Conservation (phyloP, 2,797 vertebrate species). For the Rhabdomys pumilio region DNA sequence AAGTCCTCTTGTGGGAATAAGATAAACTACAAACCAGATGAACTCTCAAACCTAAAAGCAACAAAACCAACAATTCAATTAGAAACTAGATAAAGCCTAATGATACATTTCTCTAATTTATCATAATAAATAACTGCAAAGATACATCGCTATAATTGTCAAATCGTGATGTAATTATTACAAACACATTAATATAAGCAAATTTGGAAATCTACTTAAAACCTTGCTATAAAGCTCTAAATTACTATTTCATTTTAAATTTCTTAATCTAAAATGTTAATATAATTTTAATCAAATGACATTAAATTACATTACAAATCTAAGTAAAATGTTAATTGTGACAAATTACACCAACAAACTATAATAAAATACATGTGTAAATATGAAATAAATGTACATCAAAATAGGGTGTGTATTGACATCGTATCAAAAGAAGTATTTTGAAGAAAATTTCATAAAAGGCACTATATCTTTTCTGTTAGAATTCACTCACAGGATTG, state of each 20-base stretch:
- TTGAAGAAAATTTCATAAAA: slow-evolving; percentile 11
- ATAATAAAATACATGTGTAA: slow-evolving; percentile 18
- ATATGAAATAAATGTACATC: slow-evolving; percentile 20
- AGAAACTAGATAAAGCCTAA: not conserved
- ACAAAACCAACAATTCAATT: not conserved
- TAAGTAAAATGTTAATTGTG: not conserved
- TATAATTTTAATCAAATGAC: slow-evolving; percentile 34
- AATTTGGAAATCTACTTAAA: slow-evolving; percentile 46
- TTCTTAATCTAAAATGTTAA: slow-evolving; percentile 37
- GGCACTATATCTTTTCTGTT: not conserved
- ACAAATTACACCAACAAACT: slow-evolving; percentile 30
- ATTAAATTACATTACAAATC: not conserved
- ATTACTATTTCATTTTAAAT: slow-evolving; percentile 62
- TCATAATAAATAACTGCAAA: not conserved
- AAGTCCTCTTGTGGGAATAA: not conserved
- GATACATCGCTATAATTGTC: not conserved
- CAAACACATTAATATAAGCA: slow-evolving; percentile 17
- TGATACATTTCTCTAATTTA: too few relatives aligned
- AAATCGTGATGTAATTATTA: not conserved
- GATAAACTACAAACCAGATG: not conserved
- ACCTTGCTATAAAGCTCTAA: slow-evolving; percentile 53
- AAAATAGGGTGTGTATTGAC: not conserved
- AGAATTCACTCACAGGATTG: not conserved
- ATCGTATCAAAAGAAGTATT: not conserved
- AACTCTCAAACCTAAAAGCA: slow-evolving; percentile 32